Evolutionary conservation across 2,113 vertebrate species (phyloP).

Genomic region (Channa argus): DNA sequence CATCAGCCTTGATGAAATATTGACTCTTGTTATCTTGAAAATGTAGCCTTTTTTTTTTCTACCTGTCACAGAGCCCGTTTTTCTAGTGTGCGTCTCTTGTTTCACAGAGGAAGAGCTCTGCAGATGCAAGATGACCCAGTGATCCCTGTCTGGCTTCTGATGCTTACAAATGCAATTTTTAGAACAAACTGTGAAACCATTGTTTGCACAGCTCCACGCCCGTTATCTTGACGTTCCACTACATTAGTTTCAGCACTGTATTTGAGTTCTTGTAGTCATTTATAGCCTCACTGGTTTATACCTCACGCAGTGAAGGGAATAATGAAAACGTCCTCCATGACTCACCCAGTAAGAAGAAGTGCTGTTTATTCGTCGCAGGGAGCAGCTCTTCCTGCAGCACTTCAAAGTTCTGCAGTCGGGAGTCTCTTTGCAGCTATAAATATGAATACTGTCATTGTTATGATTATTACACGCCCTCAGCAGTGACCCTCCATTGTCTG

Average conservation of each 20-base stretch:
- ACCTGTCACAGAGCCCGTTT: slow-evolving; percentile 25
- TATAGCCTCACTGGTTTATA: slow-evolving; percentile 3
- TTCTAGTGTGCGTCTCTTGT: background rate
- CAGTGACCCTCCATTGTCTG: slow-evolving; percentile 70
- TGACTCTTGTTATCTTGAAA: slow-evolving; percentile 8
- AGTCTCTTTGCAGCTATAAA: slow-evolving; percentile 71
- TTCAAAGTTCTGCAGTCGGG: slow-evolving; percentile 23
- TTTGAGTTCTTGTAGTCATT: background rate
- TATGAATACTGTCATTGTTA: slow-evolving; percentile 72
- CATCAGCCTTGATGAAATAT: slow-evolving; percentile 40
- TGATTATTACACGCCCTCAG: slow-evolving; percentile 66
- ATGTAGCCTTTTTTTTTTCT: slow-evolving; percentile 31
- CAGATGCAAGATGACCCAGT: slow-evolving; percentile 77
- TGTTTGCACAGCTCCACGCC: background rate
- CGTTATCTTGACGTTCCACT: background rate
- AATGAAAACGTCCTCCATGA: slow-evolving; percentile 46
- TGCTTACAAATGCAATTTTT: slow-evolving; percentile 51
- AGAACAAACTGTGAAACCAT: background rate
- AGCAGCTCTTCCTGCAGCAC: slow-evolving; percentile 72
- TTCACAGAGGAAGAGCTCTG: slow-evolving; percentile 68
- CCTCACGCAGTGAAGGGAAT: slow-evolving; percentile 19
- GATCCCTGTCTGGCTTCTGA: slow-evolving; percentile 64
- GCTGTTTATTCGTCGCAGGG: slow-evolving; percentile 58
- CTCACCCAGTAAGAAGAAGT: slow-evolving; percentile 51
- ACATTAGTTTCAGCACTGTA: background rate